Conservation (phyloP, 2,888 invertebrate species). For the Agrotis exclamationis region DNA sequence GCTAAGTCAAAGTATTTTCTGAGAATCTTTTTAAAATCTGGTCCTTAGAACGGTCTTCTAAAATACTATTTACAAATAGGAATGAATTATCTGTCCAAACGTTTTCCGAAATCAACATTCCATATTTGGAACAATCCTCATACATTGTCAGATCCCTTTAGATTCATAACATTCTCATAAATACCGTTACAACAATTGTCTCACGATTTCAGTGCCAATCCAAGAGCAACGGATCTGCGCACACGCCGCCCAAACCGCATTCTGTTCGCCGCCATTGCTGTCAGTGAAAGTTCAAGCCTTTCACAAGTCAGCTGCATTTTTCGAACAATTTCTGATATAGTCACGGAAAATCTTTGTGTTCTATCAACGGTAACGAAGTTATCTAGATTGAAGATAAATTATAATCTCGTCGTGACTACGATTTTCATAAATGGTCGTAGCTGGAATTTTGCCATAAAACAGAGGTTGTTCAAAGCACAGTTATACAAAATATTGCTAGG, state of each 20-base stretch:
- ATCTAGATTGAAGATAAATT: slow-evolving; percentile 21
- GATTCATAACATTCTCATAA: background rate
- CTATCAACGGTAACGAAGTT: slow-evolving; percentile 25
- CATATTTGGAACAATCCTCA: background rate
- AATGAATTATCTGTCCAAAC: background rate
- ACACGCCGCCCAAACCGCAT: slow-evolving; percentile 68
- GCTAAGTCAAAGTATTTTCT: background rate
- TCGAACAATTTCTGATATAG: slow-evolving; percentile 52
- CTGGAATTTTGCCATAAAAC: no score
- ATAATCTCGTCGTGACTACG: background rate
- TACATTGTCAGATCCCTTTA: slow-evolving; percentile 9
- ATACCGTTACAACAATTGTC: slow-evolving; percentile 18
- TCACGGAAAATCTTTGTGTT: slow-evolving; percentile 47
- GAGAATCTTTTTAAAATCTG: no score
- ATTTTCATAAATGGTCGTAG: background rate
- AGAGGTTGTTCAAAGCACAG: no score
- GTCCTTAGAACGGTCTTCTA: background rate
- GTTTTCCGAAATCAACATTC: background rate
- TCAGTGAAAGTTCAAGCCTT: slow-evolving; percentile 69
- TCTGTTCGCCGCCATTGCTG: slow-evolving; percentile 55
- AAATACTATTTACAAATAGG: background rate
- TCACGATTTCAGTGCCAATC: slow-evolving; percentile 51
- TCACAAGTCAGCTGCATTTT: slow-evolving; percentile 61
- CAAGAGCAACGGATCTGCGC: slow-evolving; percentile 66
- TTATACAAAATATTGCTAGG: no score